These are phyloP conservation scores for Drymodes brunneopygia DNA, from an alignment of 2,113 vertebrate species.

Conservation along the genomic window DNA sequence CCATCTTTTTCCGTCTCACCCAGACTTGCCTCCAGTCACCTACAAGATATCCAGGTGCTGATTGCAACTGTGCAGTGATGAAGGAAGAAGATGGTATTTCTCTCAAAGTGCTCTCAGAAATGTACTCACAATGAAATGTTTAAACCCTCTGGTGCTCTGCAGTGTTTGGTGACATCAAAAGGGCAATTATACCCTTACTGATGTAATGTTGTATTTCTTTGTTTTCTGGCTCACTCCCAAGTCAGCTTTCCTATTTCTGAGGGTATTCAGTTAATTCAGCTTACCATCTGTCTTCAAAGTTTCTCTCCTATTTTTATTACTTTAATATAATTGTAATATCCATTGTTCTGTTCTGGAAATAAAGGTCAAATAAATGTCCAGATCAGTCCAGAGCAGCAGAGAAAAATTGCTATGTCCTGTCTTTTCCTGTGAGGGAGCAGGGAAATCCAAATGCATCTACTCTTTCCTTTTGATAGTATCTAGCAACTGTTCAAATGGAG, in stretches of 20 bases:
- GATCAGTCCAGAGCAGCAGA: not conserved
- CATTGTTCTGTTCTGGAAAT: not conserved
- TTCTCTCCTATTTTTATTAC: conserved; percentile 23
- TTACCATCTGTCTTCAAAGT: conserved; percentile 30
- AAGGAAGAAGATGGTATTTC: not conserved
- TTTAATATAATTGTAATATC: not conserved
- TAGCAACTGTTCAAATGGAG: not conserved
- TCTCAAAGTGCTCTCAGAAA: not conserved
- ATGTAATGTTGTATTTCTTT: not conserved
- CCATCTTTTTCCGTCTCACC: not conserved
- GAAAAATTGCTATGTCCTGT: not conserved
- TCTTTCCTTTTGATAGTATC: not conserved
- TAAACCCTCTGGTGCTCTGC: not conserved
- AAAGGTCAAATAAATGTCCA: not conserved
- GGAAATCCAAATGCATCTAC: not conserved
- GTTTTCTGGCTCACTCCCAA: not conserved
- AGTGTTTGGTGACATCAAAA: not conserved
- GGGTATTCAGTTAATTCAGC: conserved; percentile 21
- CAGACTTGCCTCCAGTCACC: not conserved
- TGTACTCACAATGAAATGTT: not conserved
- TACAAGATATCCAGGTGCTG: not conserved
- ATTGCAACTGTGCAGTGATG: too few relatives aligned
- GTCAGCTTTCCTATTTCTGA: not conserved
- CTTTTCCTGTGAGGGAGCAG: not conserved
- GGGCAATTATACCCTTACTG: not conserved